Base-by-base conservation (phyloP, 2,888 invertebrate species). In the Sarcophaga carnaria region DNA sequence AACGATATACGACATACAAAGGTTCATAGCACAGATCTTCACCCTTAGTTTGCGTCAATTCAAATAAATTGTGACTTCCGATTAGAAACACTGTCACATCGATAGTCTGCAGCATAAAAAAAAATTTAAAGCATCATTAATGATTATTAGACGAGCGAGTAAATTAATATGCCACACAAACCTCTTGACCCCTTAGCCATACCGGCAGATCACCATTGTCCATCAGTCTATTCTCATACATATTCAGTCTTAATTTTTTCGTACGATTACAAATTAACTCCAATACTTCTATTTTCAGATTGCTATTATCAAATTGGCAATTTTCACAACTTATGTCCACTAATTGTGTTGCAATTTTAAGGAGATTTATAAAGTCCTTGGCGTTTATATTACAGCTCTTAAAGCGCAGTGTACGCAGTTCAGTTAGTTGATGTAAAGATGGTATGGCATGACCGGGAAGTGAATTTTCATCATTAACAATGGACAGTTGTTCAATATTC, bases 251-350 rank as follows among this genome's bases (percentile, higher is more conserved):
- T 72, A 87, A 71, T 49, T 45, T 69, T n/a, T 12, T 67, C 4
- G 0, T 22, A 22, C 87, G 78, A 59, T 82, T 72, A 17, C 8
- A 25, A 14, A 54, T 27, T 2, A 87, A 1, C 14, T 82, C 75
- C 3, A 54, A 54, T 4, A 69, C 69, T 49, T 77, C 75, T n/a
- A 87, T 12, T 14, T 11, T 25, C n/a, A 84, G 71, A 12, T 67
- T 66, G 2, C 12, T 60, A 3, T 4, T 17, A 74, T 75, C 47
- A 54, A 87, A 81, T 22, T 64, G 79, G 54, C 87, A 87, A 59
- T 76, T 66, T 37, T 87, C 87, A 79, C 84, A 84, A 79, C 84
- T 84, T 67, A 87, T 72, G 69, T 84, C 76, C 17, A 45, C 25
- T 1, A 87, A 11, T 64, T 87, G 87, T 12, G 79, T 66, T 17